Conservation (phyloP, 2,888 invertebrate genomes). For the Rhagium mordax region DNA sequence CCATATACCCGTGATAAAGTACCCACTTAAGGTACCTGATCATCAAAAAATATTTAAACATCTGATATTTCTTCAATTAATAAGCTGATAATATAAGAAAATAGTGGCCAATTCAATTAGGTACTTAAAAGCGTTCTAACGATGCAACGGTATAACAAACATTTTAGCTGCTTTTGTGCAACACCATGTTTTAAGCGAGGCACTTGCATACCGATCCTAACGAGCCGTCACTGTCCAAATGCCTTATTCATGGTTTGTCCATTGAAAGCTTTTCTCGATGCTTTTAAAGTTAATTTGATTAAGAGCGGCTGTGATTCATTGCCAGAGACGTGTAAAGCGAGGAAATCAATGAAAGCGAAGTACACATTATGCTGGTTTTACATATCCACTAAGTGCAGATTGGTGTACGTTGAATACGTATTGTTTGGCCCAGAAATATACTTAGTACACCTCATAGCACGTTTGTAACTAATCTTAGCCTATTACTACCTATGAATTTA, state of each 20-base stretch:
- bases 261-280: slow-evolving; percentile 62
- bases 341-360: slow-evolving; percentile 57
- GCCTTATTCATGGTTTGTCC: slow-evolving; percentile 58
- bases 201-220: slow-evolving; percentile 6
- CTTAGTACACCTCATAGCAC: slow-evolving; percentile 39
- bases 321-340: slow-evolving; percentile 57
- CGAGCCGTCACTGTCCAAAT: slow-evolving; percentile 41
- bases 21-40: no score
- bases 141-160: neutral
- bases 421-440: slow-evolving; percentile 63
- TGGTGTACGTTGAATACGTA: slow-evolving; percentile 62
- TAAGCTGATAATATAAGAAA: no score
- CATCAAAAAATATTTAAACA: no score
- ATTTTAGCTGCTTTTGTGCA: neutral
- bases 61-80: no score
- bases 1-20: no score
- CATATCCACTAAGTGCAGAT: slow-evolving; percentile 65
- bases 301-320: slow-evolving; percentile 64
- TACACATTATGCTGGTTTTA: slow-evolving; percentile 55
- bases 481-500: neutral
- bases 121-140: no score
- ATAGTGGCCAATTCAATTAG: no score
- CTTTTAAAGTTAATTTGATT: slow-evolving; percentile 66
- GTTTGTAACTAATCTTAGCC: neutral
- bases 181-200: neutral